A percentile compares a stretch with the other conserved stretches of the same genome.
Conservation (phyloP, 1,140 invertebrate species). For the Sminthurides bifidus region DNA sequence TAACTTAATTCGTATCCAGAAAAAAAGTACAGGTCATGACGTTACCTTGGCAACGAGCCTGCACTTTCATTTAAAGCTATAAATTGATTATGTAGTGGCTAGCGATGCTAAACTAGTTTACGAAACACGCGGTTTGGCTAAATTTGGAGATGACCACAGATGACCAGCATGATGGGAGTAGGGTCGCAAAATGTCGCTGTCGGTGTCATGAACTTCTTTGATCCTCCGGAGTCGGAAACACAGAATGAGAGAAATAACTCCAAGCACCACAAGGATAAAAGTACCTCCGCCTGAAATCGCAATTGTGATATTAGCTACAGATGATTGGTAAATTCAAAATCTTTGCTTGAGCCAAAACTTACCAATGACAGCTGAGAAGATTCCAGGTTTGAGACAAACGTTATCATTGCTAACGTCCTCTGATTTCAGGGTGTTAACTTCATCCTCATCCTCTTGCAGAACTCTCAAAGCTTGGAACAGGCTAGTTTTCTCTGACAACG, state of each 20-base stretch:
- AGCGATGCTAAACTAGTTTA: too few species aligned
- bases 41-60: background rate
- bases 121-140: constrained; percentile 17
- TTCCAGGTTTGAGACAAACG: constrained; percentile 50
- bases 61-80: background rate
- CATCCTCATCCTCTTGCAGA: constrained; percentile 69
- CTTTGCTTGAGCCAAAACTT: constrained; percentile 1
- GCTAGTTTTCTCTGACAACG: constrained; percentile 72
- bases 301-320: background rate
- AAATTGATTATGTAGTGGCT: background rate
- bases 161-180: constrained; percentile 26
- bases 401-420: constrained; percentile 36
- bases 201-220: constrained; percentile 21
- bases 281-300: constrained; percentile 22
- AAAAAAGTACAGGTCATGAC: too few species aligned
- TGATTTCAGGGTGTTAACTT: constrained; percentile 40
- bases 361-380: constrained; percentile 58
- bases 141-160: constrained; percentile 6
- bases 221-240: constrained; percentile 31
- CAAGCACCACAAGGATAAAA: constrained; percentile 24
- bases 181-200: constrained; percentile 27
- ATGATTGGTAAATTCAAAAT: background rate
- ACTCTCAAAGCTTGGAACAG: constrained; percentile 77
- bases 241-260: constrained; percentile 26
- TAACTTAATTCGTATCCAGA: too few species aligned